Percentiles rank a stretch among this genome's conserved stretches.
Evolutionary conservation across 2,797 vertebrate species (phyloP).

Genomic region (Clarias pachynema): DNA sequence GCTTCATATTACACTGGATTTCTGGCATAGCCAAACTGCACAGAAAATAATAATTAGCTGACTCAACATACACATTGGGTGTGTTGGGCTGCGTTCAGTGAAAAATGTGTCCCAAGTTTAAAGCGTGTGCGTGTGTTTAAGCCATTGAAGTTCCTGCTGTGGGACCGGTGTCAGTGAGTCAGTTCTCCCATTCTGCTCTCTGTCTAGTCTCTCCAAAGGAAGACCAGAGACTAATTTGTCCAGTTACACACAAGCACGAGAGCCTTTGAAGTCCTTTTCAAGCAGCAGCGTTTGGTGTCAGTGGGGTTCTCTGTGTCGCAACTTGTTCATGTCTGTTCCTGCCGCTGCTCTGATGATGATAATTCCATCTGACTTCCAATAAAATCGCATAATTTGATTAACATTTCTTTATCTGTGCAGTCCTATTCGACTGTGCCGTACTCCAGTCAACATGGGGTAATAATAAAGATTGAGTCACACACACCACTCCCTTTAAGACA

Average conservation of each 20-base stretch:
- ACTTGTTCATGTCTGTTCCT: not conserved
- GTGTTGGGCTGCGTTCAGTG: not conserved
- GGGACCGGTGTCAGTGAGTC: constrained; percentile 38
- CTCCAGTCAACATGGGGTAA: not conserved
- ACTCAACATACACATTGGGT: not conserved
- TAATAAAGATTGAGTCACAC: constrained; percentile 11
- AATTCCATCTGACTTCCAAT: not conserved
- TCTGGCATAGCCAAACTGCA: too few relatives aligned
- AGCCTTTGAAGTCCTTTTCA: not conserved
- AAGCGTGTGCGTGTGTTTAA: not conserved
- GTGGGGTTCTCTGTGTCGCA: not conserved
- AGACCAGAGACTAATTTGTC: constrained; percentile 5
- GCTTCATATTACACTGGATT: too few relatives aligned
- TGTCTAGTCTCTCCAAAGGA: constrained; percentile 12
- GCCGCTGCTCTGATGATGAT: not conserved
- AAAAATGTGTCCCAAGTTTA: not conserved
- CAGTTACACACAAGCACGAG: not conserved
- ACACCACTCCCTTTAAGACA: constrained; percentile 14
- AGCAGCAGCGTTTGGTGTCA: not conserved
- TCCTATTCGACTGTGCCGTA: not conserved
- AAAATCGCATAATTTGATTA: not conserved
- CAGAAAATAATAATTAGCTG: not conserved
- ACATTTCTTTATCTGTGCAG: not conserved
- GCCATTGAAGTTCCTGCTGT: not conserved
- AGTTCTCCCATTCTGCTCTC: constrained; percentile 27